Evolutionary conservation across 2,113 vertebrate genomes (phyloP).

Genomic region (Columba livia): DNA sequence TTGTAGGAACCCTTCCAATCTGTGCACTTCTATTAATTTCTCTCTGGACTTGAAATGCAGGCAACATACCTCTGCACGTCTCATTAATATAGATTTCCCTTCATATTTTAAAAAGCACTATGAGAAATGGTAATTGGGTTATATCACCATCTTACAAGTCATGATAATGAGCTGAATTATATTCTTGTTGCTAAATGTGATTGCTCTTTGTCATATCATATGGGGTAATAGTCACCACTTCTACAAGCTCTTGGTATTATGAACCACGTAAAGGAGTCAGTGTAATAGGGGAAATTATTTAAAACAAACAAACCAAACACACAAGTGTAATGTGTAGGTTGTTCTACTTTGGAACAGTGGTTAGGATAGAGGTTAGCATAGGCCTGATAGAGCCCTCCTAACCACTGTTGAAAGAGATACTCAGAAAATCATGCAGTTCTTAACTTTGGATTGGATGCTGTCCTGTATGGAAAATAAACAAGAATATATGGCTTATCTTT

Average conservation of each 20-base stretch:
- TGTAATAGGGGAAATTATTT: not conserved
- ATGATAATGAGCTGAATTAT: not conserved
- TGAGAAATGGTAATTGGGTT: not conserved
- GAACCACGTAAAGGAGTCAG: not conserved
- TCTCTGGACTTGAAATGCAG: not conserved
- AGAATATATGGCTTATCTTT: not conserved
- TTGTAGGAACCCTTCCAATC: not conserved
- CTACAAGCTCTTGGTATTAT: not conserved
- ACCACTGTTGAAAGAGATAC: not conserved
- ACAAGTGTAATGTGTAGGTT: not conserved
- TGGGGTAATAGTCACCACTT: not conserved
- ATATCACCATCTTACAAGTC: not conserved
- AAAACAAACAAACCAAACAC: not conserved
- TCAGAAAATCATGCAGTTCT: not conserved
- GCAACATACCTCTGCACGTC: not conserved
- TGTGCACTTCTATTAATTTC: not conserved
- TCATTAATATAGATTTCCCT: not conserved
- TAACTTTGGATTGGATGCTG: not conserved
- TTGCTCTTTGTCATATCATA: not conserved
- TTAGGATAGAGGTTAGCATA: not conserved
- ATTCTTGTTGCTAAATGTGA: not conserved
- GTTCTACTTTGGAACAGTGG: not conserved
- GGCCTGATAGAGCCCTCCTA: not conserved
- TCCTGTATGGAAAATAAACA: not conserved
- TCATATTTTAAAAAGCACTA: not conserved